Evolutionary conservation across 2,113 vertebrate genomes (phyloP).

Genomic region (Dissostichus mawsoni): DNA sequence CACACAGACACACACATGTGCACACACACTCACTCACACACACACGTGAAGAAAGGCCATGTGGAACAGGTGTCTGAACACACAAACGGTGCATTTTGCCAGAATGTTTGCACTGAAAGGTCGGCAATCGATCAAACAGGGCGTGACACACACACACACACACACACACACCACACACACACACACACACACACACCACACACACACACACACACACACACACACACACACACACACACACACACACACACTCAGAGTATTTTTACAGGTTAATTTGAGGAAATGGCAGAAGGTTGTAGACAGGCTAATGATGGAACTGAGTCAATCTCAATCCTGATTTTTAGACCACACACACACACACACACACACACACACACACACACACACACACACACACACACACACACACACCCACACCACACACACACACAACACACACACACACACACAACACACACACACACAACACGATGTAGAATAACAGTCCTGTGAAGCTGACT

Average conservation of each 20-base stretch:
- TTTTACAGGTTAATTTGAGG: constrained; percentile 68
- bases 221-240: background rate
- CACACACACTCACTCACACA: constrained; percentile 3
- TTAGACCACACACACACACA: constrained; percentile 21
- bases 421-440: constrained; percentile 6
- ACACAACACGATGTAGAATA: background rate
- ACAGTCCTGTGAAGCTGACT: background rate
- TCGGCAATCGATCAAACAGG: constrained; percentile 64
- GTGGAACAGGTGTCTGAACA: constrained; percentile 52
- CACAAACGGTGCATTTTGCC: constrained; percentile 24
- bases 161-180: background rate
- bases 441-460: constrained; percentile 25
- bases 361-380: constrained; percentile 23
- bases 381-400: background rate
- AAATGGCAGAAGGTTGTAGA: constrained; percentile 56
- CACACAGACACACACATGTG: constrained; percentile 13
- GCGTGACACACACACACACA: constrained; percentile 29
- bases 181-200: constrained; percentile 7
- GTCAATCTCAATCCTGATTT: constrained; percentile 30
- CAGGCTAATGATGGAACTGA: constrained; percentile 43
- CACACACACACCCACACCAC: background rate
- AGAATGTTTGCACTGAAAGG: constrained; percentile 55
- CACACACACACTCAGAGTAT: constrained; percentile 15
- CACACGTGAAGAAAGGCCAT: background rate
- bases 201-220: background rate